A percentile compares a stretch with the other conserved stretches of the same genome.
phyloP scores from a whole-genome alignment of 2,888 invertebrate species.

The Eledona agricola region DNA sequence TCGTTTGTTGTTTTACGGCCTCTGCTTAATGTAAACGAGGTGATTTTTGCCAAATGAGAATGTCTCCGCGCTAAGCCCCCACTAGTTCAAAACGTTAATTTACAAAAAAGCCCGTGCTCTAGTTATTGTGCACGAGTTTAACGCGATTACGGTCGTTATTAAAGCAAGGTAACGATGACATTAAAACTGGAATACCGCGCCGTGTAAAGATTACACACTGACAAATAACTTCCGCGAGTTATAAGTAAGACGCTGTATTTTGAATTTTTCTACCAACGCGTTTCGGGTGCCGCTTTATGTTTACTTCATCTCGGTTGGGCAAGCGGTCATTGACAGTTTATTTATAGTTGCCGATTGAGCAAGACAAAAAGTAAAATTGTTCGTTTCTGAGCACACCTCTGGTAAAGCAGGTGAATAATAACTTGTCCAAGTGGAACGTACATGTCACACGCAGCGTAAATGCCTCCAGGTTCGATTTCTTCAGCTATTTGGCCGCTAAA shows the following conservation, averaged over 20 bases:
- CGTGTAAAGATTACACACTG: no score
- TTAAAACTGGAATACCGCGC: no score
- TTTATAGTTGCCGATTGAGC: constrained; percentile 40
- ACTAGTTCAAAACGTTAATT: constrained; percentile 19
- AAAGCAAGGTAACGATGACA: constrained; percentile 11
- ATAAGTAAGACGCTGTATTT: constrained; percentile 15
- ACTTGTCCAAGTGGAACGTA: constrained; percentile 21
- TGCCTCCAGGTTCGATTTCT: no score
- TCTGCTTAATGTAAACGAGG: constrained; percentile 24
- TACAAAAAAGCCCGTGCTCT: constrained; percentile 26
- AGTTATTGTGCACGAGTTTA: constrained; percentile 19
- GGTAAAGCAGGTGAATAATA: constrained; percentile 37
- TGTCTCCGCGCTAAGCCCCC: background rate
- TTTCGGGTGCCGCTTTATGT: constrained; percentile 36
- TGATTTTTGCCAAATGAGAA: constrained; percentile 26
- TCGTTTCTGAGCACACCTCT: constrained; percentile 26
- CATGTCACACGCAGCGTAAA: constrained; percentile 16
- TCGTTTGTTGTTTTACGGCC: constrained; percentile 34
- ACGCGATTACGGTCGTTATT: constrained; percentile 17
- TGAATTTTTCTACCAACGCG: constrained; percentile 36
- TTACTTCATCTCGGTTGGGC: constrained; percentile 35
- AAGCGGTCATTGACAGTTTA: constrained; percentile 42
- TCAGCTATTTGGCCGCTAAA: no score
- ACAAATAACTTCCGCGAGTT: no score
- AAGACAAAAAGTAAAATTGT: constrained; percentile 39